Percentiles rank a stretch among this genome's conserved stretches.
These are phyloP conservation scores for Rallus crepitans DNA, from an alignment of 2,797 vertebrate species.

Conservation along the genomic window DNA sequence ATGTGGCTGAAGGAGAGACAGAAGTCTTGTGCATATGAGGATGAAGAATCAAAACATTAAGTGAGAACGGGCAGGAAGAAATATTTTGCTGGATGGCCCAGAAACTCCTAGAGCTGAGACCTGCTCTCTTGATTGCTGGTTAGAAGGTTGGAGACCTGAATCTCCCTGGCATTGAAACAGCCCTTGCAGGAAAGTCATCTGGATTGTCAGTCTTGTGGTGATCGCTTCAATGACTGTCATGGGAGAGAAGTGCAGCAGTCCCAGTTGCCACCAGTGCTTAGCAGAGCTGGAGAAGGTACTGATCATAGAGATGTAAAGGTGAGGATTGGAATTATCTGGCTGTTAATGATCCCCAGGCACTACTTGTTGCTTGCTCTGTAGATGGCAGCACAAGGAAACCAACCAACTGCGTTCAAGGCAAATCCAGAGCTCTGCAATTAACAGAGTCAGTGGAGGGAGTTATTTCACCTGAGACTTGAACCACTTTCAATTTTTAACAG, in stretches of 20 bases:
- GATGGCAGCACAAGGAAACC: conserved; percentile 71
- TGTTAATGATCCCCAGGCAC: background rate
- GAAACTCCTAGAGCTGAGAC: background rate
- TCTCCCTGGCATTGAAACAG: background rate
- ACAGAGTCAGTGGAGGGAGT: background rate
- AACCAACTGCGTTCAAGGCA: background rate
- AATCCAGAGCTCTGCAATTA: background rate
- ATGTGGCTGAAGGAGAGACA: background rate
- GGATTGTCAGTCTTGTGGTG: background rate
- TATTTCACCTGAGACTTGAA: conserved; percentile 23
- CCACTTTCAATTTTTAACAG: conserved; percentile 53
- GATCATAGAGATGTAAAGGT: background rate
- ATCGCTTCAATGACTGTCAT: background rate
- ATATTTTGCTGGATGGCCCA: background rate
- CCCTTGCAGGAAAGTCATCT: background rate
- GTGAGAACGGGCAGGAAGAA: background rate
- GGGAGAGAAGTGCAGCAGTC: background rate
- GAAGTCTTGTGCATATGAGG: background rate
- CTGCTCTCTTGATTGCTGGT: background rate
- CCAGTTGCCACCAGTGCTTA: background rate
- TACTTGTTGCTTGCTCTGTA: conserved; percentile 57
- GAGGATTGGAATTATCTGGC: background rate
- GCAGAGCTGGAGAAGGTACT: background rate
- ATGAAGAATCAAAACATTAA: background rate
- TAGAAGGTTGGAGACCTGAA: background rate